These are phyloP conservation scores for Clitarchus hookeri DNA, from an alignment of 2,888 invertebrate genomes.

Conservation along the genomic window DNA sequence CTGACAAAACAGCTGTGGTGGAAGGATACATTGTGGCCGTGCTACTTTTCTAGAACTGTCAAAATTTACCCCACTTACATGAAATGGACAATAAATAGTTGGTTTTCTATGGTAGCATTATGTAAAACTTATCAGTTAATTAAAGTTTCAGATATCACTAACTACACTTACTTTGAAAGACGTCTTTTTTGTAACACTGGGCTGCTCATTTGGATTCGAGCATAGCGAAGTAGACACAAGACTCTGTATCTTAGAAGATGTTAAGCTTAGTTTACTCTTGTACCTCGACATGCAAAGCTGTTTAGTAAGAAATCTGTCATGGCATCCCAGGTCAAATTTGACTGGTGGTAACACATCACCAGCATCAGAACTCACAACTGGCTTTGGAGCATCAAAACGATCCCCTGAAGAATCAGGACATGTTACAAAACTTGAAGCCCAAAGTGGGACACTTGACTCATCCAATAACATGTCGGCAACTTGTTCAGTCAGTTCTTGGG, in stretches of 20 bases:
- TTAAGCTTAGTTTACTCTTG: neutral
- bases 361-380: constrained; percentile 1
- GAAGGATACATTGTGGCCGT: too few relatives aligned
- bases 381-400: neutral
- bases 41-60: too few relatives aligned
- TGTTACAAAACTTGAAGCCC: neutral
- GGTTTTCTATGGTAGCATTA: too few relatives aligned
- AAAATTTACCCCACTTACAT: too few relatives aligned
- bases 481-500: neutral
- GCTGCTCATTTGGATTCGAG: neutral
- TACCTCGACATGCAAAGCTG: neutral
- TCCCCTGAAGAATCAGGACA: constrained; percentile 1
- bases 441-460: neutral
- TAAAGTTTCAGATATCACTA: neutral
- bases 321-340: neutral
- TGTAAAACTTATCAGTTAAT: neutral
- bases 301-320: neutral
- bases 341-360: neutral
- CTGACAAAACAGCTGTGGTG: too few relatives aligned
- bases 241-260: neutral
- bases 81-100: too few relatives aligned
- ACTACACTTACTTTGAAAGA: neutral
- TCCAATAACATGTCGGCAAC: neutral
- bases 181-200: neutral
- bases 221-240: neutral